Evolutionary conservation across 1,140 invertebrate species (phyloP).

Genomic region (Popillia japonica): DNA sequence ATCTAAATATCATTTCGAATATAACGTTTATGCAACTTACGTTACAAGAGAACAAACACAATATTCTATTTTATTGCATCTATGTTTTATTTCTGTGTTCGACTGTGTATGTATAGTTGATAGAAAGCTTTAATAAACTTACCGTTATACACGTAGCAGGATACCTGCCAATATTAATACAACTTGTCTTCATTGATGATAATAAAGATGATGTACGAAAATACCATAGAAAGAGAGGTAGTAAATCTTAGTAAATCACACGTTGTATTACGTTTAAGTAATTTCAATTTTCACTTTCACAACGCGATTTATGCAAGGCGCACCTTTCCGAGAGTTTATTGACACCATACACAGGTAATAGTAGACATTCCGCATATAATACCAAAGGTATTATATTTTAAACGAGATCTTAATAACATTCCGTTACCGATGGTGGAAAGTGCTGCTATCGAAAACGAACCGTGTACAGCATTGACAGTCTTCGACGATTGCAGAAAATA

Average conservation of each 20-base stretch:
- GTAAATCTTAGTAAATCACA: slow-evolving; percentile 36
- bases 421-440: slow-evolving; percentile 23
- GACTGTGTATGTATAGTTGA: slow-evolving; percentile 42
- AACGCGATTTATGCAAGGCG: slow-evolving; percentile 51
- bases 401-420: slow-evolving; percentile 43
- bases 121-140: slow-evolving; percentile 43
- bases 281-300: slow-evolving; percentile 55
- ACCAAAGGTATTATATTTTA: slow-evolving; percentile 36
- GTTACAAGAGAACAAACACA: not conserved
- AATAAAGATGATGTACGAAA: not conserved
- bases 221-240: slow-evolving; percentile 11
- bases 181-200: slow-evolving; percentile 38
- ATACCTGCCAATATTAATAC: slow-evolving; percentile 33
- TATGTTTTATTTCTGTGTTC: not conserved
- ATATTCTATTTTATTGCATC: slow-evolving; percentile 19
- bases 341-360: slow-evolving; percentile 53
- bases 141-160: slow-evolving; percentile 37
- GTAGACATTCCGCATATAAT: slow-evolving; percentile 35
- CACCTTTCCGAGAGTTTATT: slow-evolving; percentile 55
- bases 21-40: slow-evolving; percentile 12
- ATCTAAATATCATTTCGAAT: slow-evolving; percentile 46
- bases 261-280: slow-evolving; percentile 40
- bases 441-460: slow-evolving; percentile 28
- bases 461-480: slow-evolving; percentile 8
- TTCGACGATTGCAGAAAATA: not conserved